phyloP scores from a whole-genome alignment of 1,140 invertebrate species.

The Drosophila carrolli region DNA sequence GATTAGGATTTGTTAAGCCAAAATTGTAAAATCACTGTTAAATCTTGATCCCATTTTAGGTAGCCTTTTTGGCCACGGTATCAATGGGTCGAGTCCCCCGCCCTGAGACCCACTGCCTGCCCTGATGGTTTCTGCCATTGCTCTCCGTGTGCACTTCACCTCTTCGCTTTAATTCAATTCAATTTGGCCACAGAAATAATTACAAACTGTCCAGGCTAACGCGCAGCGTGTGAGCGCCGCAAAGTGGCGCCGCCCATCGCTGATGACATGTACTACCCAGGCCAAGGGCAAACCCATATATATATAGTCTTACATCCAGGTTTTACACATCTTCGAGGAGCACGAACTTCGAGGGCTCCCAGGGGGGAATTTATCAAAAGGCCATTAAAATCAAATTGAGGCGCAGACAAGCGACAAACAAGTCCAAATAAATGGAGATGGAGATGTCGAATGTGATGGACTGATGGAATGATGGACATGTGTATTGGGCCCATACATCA shows the following conservation, averaged over 20 bases:
- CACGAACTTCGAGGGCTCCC: neutral
- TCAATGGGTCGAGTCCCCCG: neutral
- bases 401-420: constrained; percentile 56
- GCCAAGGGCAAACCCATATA: constrained; percentile 33
- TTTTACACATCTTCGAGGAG: constrained; percentile 4
- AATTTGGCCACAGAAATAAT: constrained; percentile 82
- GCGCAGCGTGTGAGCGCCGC: constrained; percentile 71
- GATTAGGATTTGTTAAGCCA: too few relatives aligned
- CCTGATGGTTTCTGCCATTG: constrained; percentile 33
- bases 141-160: constrained; percentile 33
- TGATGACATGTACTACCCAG: constrained; percentile 54
- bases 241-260: constrained; percentile 60
- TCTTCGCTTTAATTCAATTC: constrained; percentile 77
- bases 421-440: constrained; percentile 30
- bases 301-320: neutral
- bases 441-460: constrained; percentile 48
- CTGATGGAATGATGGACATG: constrained; percentile 48
- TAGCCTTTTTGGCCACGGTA: neutral
- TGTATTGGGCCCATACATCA: constrained; percentile 54
- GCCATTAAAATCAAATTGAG: constrained; percentile 78
- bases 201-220: constrained; percentile 76
- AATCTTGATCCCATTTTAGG: too few relatives aligned
- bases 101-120: neutral
- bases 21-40: too few relatives aligned
- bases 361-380: constrained; percentile 68